Percentiles rank a stretch among this genome's conserved stretches.
phyloP scores from a whole-genome alignment of 2,797 vertebrate species.

The Perodicticus potto region DNA sequence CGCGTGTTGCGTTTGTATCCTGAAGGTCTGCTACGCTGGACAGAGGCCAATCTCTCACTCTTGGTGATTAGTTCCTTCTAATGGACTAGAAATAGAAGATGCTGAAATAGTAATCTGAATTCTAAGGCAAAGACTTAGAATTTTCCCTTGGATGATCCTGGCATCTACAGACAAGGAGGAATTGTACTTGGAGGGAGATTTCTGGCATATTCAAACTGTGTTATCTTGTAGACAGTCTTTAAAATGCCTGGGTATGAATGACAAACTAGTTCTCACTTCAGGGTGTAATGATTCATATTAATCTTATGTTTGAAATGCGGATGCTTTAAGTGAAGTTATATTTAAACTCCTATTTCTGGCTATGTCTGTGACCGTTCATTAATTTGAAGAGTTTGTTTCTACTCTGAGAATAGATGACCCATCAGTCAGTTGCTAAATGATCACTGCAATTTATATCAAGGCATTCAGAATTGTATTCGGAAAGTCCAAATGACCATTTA shows the following conservation, averaged over 20 bases:
- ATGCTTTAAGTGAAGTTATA: not conserved
- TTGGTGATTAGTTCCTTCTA: not conserved
- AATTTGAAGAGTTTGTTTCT: constrained; percentile 27
- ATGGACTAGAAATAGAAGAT: not conserved
- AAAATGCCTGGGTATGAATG: not conserved
- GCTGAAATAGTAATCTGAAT: not conserved
- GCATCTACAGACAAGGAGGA: not conserved
- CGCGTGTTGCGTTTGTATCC: not conserved
- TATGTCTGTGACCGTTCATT: not conserved
- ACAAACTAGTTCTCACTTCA: not conserved
- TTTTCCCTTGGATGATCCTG: not conserved
- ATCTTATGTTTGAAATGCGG: not conserved
- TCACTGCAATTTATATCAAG: not conserved
- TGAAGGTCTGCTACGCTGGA: not conserved
- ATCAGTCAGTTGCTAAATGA: constrained; percentile 27
- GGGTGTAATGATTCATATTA: not conserved
- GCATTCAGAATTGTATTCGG: not conserved
- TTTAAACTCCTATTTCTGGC: not conserved
- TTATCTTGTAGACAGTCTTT: not conserved
- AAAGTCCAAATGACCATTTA: constrained; percentile 16
- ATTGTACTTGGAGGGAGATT: not conserved
- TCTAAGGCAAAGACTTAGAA: not conserved
- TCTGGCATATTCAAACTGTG: not conserved
- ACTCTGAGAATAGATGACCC: not conserved
- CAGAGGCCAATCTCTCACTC: not conserved